phyloP scores from a whole-genome alignment of 2,113 vertebrate genomes.

The Corydoras maculifer region DNA sequence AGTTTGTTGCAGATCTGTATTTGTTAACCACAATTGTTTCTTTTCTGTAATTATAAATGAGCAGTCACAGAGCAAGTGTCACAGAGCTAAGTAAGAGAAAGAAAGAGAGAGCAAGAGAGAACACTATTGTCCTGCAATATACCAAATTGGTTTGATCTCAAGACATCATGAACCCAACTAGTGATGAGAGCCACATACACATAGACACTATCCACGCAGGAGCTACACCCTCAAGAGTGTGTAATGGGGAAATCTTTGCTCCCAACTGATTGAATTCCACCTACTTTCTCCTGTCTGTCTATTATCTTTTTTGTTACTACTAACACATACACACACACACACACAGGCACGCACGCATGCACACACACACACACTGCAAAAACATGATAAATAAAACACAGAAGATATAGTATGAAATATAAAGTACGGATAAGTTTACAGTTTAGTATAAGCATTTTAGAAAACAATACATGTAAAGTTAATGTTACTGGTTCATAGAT shows the following conservation, averaged over 20 bases:
- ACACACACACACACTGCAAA: constrained; percentile 20
- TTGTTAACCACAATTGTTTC: too few species aligned
- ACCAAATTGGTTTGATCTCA: constrained; percentile 39
- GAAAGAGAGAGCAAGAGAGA: constrained; percentile 2
- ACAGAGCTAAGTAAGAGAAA: constrained; percentile 19
- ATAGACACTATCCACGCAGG: background rate
- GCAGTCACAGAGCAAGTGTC: background rate
- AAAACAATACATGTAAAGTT: too few species aligned
- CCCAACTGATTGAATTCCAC: constrained; percentile 36
- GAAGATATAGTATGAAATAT: too few species aligned
- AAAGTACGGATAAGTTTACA: too few species aligned
- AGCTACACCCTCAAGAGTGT: background rate
- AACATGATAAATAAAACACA: background rate
- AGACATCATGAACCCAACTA: constrained; percentile 10
- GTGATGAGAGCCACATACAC: constrained; percentile 7
- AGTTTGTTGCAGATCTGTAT: too few species aligned
- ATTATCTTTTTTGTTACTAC: constrained; percentile 35
- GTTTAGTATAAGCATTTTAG: too few species aligned
- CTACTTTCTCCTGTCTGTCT: constrained; percentile 26
- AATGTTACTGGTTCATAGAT: too few species aligned
- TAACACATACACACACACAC: constrained; percentile 22
- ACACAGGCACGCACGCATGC: constrained; percentile 31
- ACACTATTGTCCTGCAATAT: constrained; percentile 62
- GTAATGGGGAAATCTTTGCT: constrained; percentile 39
- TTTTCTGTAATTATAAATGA: background rate